These are phyloP conservation scores for Myripristis jacobus DNA, from an alignment of 2,797 vertebrate species.

Conservation along the genomic window DNA sequence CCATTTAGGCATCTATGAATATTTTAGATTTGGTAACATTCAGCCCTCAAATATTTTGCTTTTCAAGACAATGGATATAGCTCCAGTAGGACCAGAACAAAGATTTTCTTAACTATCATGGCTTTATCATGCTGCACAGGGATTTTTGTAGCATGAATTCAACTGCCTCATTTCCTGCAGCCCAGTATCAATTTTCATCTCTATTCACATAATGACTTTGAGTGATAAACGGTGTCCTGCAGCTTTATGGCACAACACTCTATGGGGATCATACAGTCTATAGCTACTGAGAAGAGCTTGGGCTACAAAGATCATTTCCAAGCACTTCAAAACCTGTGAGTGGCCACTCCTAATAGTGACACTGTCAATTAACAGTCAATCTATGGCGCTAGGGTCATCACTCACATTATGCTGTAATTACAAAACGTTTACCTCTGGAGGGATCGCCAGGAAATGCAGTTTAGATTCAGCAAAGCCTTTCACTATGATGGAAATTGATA, in stretches of 20 bases:
- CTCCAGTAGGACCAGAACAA: slow-evolving; percentile 30
- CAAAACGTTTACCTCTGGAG: background rate
- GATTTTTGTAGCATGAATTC: slow-evolving; percentile 48
- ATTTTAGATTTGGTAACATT: slow-evolving; percentile 9
- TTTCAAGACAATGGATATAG: slow-evolving; percentile 21
- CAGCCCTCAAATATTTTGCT: background rate
- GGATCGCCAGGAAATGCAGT: slow-evolving; percentile 7
- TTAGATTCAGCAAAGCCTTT: slow-evolving; percentile 21
- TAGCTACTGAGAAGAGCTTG: slow-evolving; percentile 56
- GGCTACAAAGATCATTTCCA: slow-evolving; percentile 70
- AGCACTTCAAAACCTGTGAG: slow-evolving; percentile 61
- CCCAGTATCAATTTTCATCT: slow-evolving; percentile 74
- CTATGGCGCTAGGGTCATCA: slow-evolving; percentile 19
- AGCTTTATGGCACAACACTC: slow-evolving; percentile 69
- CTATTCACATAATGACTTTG: slow-evolving; percentile 37
- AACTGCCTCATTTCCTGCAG: slow-evolving; percentile 67
- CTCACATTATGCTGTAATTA: slow-evolving; percentile 11
- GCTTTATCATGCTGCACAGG: slow-evolving; percentile 51
- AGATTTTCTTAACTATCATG: slow-evolving; percentile 40
- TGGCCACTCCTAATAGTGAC: slow-evolving; percentile 42
- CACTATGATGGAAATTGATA: background rate
- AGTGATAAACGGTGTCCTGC: slow-evolving; percentile 63
- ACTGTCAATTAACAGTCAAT: slow-evolving; percentile 39
- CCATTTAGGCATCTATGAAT: background rate
- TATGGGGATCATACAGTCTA: slow-evolving; percentile 71